Base-by-base conservation (phyloP, 2,888 invertebrate species). In the Rosalia funebris region DNA sequence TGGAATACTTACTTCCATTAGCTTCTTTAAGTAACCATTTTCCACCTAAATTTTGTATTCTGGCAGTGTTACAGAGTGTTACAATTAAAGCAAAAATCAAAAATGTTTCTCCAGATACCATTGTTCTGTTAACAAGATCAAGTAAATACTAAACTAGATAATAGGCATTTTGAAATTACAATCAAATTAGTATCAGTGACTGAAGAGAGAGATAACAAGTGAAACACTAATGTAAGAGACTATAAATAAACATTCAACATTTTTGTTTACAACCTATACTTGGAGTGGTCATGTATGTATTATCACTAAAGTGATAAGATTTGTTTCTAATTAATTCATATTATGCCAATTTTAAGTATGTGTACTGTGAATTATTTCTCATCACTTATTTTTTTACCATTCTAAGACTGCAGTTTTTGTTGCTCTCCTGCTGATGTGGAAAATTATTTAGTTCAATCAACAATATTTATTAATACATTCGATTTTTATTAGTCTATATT, bases 11-110 rank as follows among this genome's bases (percentile, higher is more conserved):
- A 71, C 71, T 56, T 50, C 66, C 64, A 16, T 39, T 37, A 2
- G 61, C 58, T 39, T 65, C 68, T 16, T 56, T 64, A 25, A 60
- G 45, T 15, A 55, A 53, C 71, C 71, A 71, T 32, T 62, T 52
- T 39, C 70, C 71, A 57, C 65, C 63, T 53, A 71, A 60, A 59
- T 56, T 31, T 12, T 54, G 50, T 9, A 36, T 9, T 25, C 19
- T 14, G 1, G 12, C 16, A 19, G 45, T 17, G 20, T 12, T 19
- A 25, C 46, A 37, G 12, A 46, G 37, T 11, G 34, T 34, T 17
- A 45, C 5, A 19, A 55, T 10, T 25, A 37, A 15, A 11, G 55
- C n/a, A 20, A 19, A 55, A 34, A 37, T 9, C 25, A 45, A n/a
- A 20, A 45, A 1, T 37, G n/a, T 11, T 31, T 11, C 19, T 41